Evolutionary conservation across 35 echinoderm and acorn worm species (phyloP).

Genomic region (Chiridota heheva): DNA sequence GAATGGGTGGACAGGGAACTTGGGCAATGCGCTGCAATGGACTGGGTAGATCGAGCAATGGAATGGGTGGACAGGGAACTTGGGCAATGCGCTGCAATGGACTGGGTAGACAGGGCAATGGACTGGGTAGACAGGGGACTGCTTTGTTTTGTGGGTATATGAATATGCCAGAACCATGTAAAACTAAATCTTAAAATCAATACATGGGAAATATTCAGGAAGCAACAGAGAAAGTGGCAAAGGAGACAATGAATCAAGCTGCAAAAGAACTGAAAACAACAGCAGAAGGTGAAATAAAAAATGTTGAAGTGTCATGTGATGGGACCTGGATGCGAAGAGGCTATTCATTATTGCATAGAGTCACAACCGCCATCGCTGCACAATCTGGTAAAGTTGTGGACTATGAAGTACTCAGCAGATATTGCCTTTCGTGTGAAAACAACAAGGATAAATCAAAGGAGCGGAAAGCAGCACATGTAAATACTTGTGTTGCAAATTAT

Average conservation of each 20-base stretch:
- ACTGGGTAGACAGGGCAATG: background rate
- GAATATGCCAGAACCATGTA: slow-evolving; percentile 12
- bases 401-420: background rate
- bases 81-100: slow-evolving; percentile 8
- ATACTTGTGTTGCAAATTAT: background rate
- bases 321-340: slow-evolving; percentile 17
- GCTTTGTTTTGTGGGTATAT: slow-evolving; percentile 1
- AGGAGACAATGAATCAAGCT: slow-evolving; percentile 12
- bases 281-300: background rate
- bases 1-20: no score
- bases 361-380: background rate
- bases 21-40: no score
- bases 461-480: slow-evolving; percentile 2
- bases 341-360: slow-evolving; percentile 2
- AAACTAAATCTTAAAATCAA: background rate
- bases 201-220: background rate
- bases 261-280: background rate
- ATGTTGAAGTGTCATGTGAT: slow-evolving; percentile 24
- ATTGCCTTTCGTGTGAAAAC: slow-evolving; percentile 5
- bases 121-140: no score
- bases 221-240: slow-evolving; percentile 9
- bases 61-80: no score
- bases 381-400: background rate
- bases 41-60: no score
- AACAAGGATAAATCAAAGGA: no score